phyloP scores from a whole-genome alignment of 2,113 vertebrate genomes.

The Polypterus senegalus region DNA sequence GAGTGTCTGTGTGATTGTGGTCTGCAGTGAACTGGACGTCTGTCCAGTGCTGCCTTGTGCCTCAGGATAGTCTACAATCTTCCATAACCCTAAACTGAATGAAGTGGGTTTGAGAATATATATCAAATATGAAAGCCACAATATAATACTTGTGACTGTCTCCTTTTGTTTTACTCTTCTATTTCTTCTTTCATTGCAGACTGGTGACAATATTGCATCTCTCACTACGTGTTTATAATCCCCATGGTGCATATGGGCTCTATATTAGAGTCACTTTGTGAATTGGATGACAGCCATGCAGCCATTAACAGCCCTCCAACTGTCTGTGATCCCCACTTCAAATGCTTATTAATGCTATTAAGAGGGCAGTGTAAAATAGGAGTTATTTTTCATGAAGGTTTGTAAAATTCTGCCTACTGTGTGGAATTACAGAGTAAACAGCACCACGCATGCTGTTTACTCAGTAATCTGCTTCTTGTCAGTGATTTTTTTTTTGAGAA shows the following conservation, averaged over 20 bases:
- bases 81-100: no score
- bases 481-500: background rate
- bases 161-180: no score
- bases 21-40: no score
- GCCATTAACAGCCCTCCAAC: background rate
- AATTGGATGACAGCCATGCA: background rate
- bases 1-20: no score
- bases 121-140: no score
- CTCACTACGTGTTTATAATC: background rate
- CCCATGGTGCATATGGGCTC: background rate
- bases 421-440: background rate
- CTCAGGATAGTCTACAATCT: no score
- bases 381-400: background rate
- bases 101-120: no score
- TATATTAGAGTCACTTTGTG: background rate
- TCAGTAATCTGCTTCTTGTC: background rate
- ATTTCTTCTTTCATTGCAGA: background rate
- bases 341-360: slow-evolving; percentile 4
- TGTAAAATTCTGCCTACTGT: background rate
- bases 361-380: background rate
- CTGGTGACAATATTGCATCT: background rate
- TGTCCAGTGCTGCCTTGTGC: no score
- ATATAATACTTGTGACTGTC: no score
- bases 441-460: background rate
- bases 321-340: background rate